Percentiles rank a stretch among this genome's conserved stretches.
phyloP scores from a whole-genome alignment of 2,797 vertebrate genomes.

The Threskiornis aethiopicus region DNA sequence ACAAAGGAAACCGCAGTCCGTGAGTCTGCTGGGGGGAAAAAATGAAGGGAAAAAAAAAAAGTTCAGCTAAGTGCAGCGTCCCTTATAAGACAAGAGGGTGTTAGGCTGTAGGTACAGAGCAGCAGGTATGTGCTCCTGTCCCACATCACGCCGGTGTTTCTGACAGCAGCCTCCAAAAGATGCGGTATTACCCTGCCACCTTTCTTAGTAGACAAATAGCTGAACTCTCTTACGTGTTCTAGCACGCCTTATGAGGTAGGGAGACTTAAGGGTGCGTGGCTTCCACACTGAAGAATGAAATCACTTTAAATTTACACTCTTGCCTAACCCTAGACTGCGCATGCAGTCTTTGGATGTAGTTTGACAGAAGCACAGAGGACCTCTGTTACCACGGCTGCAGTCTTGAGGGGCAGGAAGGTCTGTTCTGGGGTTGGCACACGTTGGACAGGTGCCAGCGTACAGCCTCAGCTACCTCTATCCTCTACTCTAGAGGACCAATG shows the following conservation, averaged over 20 bases:
- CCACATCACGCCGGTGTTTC: no score
- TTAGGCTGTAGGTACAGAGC: neutral
- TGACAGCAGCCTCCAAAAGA: neutral
- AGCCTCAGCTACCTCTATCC: fast-evolving
- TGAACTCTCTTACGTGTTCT: neutral
- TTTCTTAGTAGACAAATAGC: neutral
- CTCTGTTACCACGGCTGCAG: neutral
- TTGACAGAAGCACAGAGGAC: neutral
- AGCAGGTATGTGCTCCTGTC: neutral
- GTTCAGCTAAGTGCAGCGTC: neutral
- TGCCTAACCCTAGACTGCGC: neutral
- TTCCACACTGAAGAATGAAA: neutral
- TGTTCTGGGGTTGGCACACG: neutral
- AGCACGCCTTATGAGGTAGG: neutral
- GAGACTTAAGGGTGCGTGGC: neutral
- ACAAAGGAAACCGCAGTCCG: constrained; percentile 87
- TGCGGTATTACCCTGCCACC: no score
- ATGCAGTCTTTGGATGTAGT: neutral
- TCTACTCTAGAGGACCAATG: neutral
- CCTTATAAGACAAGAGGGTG: fast-evolving
- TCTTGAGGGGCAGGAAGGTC: neutral
- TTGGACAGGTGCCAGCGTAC: neutral
- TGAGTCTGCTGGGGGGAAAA: constrained; percentile 49
- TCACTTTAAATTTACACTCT: neutral
- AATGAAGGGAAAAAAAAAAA: no score